Conservation (phyloP, 2,113 vertebrate genomes). For the Redunca redunca region DNA sequence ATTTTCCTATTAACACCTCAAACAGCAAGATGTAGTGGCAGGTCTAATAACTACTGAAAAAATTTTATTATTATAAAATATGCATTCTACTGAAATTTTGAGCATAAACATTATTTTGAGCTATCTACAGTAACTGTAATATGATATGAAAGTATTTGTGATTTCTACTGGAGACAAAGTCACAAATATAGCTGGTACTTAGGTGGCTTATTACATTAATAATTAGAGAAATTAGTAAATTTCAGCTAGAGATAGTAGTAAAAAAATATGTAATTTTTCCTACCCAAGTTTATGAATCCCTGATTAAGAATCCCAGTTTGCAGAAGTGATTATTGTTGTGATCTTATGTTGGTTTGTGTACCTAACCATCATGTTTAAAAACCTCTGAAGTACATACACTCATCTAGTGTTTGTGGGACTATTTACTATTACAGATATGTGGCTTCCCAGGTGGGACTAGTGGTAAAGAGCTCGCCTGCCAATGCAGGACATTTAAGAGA, state of each 20-base stretch:
- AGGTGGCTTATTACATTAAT: neutral
- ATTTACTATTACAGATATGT: neutral
- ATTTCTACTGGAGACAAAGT: neutral
- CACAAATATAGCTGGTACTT: neutral
- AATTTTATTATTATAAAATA: neutral
- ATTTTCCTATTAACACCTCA: neutral
- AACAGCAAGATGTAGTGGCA: neutral
- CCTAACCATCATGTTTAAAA: neutral
- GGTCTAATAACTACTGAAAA: neutral
- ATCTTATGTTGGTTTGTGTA: neutral
- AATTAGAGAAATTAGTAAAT: neutral
- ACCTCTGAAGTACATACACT: rapidly evolving
- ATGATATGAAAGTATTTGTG: neutral
- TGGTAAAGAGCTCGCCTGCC: neutral
- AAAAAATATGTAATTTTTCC: neutral
- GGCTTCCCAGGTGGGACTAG: neutral
- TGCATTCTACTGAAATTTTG: neutral
- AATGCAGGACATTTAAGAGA: neutral
- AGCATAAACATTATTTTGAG: neutral
- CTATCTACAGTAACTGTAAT: neutral
- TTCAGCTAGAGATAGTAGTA: neutral
- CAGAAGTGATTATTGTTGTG: neutral
- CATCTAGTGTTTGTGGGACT: neutral
- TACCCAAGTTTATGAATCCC: neutral
- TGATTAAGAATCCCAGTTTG: neutral